Base-by-base conservation (phyloP, 2,797 vertebrate genomes). In the Anabacerthia variegaticeps region DNA sequence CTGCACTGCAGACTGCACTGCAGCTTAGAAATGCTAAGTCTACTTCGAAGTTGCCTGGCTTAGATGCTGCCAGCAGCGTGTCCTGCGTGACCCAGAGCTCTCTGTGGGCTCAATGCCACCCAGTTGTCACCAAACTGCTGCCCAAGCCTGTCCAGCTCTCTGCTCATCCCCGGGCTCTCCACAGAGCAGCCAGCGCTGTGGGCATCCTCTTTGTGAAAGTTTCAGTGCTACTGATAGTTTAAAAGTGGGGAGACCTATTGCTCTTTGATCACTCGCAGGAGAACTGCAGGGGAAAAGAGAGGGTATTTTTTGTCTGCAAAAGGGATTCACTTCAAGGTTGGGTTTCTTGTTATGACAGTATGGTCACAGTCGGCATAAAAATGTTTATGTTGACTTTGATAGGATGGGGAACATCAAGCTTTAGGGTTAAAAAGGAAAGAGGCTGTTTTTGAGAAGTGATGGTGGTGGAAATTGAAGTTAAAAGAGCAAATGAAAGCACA, bases 1-100 rank as follows among this genome's bases (percentile, higher is more conserved):
- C 96, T 93, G 94, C 95, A 95, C 88, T 96, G 96, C 96, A 96
- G 95, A 26, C 83, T 89, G 90, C 96, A 95, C 26, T 95, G 96
- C 94, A 97, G 95, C 52, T 84, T 19, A 5, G 63, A 48, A 86
- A 71, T 0, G 1, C 16, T 3, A 55, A 95, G 71, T 62, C 67
- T 78, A 0, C 52, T 81, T 73, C 2, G 23, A 82, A 95, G 52
- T 81, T 84, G 59, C 13, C 37, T 82, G 90, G 36, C 34, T 86
- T 32, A 12, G 77, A 52, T 79, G 77, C 51, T 66, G 14, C 66
- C 28, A 87, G 63, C 80, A 77, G 55, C 1, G 5, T 66, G 85
- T 81, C 85, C 83, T 89, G 34, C 0, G 4, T 61, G 72, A 88
- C 93, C 88, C 76, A 51, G 54, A 48, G 66, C 88, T 86, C 69